Conservation (phyloP, 2,113 vertebrate genomes). For the Parus major region DNA sequence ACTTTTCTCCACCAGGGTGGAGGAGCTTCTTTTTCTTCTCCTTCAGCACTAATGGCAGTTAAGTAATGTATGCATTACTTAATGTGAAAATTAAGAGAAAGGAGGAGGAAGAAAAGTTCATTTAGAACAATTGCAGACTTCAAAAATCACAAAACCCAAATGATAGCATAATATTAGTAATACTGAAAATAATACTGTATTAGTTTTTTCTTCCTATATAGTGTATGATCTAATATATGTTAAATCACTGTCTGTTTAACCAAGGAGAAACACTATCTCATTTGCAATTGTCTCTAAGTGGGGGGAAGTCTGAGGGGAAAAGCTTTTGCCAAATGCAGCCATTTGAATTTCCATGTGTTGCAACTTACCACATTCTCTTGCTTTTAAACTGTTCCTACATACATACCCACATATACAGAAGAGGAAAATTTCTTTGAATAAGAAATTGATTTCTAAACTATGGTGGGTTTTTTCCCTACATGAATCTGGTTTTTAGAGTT, state of each 20-base stretch:
- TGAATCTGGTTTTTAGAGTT: neutral
- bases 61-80: neutral
- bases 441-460: neutral
- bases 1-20: neutral
- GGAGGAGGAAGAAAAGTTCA: neutral
- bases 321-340: neutral
- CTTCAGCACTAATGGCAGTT: neutral
- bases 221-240: neutral
- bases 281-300: neutral
- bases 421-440: neutral
- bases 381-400: neutral
- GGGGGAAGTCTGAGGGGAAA: neutral
- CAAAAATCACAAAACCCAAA: neutral
- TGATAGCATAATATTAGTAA: neutral
- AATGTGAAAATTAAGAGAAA: neutral
- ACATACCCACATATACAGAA: neutral
- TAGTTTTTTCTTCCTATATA: neutral
- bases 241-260: neutral
- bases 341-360: neutral
- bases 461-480: fast-evolving
- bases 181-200: neutral
- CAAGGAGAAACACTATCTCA: conserved; percentile 2
- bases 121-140: neutral
- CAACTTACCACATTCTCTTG: neutral
- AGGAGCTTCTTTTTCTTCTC: neutral